These are phyloP conservation scores for Ganaspis sp. DNA, from an alignment of 1,140 invertebrate species.

Conservation along the genomic window DNA sequence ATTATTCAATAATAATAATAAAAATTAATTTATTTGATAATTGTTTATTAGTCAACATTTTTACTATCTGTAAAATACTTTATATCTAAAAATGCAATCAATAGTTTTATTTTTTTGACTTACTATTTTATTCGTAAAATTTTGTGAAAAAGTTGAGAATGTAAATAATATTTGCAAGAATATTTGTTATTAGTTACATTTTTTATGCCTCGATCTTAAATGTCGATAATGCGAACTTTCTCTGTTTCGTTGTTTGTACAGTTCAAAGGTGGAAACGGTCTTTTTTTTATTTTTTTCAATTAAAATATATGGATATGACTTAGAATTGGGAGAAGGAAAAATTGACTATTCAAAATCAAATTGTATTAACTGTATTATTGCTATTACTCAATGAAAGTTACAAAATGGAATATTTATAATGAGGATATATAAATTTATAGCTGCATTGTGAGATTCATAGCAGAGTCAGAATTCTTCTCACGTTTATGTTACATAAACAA, in stretches of 20 bases:
- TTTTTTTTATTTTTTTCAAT: not conserved
- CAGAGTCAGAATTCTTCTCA: constrained; percentile 11
- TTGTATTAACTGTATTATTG: not conserved
- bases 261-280: not conserved
- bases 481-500: not conserved
- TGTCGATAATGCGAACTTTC: not conserved
- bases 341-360: not conserved
- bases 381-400: not conserved
- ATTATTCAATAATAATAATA: no score
- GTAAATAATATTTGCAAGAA: no score
- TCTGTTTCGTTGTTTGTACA: not conserved
- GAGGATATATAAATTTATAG: constrained; percentile 4
- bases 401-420: not conserved
- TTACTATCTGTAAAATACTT: no score
- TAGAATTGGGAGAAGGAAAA: not conserved
- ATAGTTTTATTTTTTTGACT: no score
- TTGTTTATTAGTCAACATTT: no score
- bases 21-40: no score
- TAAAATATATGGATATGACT: not conserved
- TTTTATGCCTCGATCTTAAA: not conserved
- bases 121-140: no score
- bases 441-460: not conserved
- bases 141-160: no score
- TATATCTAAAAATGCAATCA: no score
- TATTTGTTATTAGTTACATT: no score